Conservation (phyloP, 2,797 vertebrate species). For the Salmo trutta region DNA sequence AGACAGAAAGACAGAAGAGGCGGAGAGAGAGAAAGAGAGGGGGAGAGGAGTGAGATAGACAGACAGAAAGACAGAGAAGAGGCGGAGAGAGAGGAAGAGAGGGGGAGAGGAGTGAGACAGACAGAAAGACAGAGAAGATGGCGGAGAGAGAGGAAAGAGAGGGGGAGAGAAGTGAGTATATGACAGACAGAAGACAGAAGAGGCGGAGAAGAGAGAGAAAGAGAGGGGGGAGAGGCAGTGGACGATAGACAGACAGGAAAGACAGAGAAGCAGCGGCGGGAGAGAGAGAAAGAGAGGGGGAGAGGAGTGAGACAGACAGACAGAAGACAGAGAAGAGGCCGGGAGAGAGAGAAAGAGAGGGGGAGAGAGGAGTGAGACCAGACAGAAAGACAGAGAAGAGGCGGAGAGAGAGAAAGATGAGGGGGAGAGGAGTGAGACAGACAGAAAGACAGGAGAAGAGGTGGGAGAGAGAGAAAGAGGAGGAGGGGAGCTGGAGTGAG, state of each 20-base stretch:
- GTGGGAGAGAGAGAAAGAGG: not conserved
- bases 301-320: too few relatives aligned
- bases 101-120: too few relatives aligned
- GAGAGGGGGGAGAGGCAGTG: too few relatives aligned
- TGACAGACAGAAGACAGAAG: conserved; percentile 23
- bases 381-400: conserved; percentile 37
- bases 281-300: too few relatives aligned
- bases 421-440: too few relatives aligned
- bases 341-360: too few relatives aligned
- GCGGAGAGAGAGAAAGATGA: not conserved
- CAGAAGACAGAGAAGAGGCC: conserved; percentile 40
- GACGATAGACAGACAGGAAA: not conserved
- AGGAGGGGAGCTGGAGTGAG: not conserved
- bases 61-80: conserved; percentile 41
- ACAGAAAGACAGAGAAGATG: conserved; percentile 39
- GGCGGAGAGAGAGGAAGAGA: not conserved
- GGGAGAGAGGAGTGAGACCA: not conserved
- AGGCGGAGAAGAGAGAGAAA: conserved; percentile 6
- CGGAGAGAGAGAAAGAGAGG: not conserved
- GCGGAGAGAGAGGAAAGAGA: not conserved
- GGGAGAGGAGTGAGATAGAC: too few relatives aligned
- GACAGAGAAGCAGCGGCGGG: conserved; percentile 40
- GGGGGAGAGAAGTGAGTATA: too few relatives aligned
- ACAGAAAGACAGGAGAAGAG: conserved; percentile 17
- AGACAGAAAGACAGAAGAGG: conserved; percentile 18